These are phyloP conservation scores for Pollenia angustigena DNA, from an alignment of 2,888 invertebrate species.

Conservation along the genomic window DNA sequence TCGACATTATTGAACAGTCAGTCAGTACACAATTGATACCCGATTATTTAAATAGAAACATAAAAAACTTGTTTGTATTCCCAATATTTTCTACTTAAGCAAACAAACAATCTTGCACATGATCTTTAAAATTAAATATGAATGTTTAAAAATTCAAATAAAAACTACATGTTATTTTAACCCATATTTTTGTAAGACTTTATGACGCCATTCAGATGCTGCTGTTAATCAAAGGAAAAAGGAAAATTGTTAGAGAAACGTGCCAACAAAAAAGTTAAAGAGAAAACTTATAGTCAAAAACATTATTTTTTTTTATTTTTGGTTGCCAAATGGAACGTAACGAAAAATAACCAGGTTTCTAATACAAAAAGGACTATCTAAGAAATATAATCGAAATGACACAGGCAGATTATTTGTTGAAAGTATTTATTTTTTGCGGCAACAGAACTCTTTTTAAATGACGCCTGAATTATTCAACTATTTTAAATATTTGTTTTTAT, in stretches of 20 bases:
- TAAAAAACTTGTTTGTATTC: too few species aligned
- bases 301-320: constrained; percentile 21
- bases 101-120: background rate
- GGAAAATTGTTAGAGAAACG: constrained; percentile 34
- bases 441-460: background rate
- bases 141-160: background rate
- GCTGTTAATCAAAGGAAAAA: constrained; percentile 17
- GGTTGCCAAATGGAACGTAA: constrained; percentile 51
- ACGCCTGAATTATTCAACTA: constrained; percentile 17
- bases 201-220: constrained; percentile 47
- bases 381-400: constrained; percentile 16
- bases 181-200: constrained; percentile 65
- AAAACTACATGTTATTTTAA: constrained; percentile 47
- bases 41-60: too few species aligned
- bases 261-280: constrained; percentile 31
- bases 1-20: too few species aligned
- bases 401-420: constrained; percentile 23
- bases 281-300: constrained; percentile 2
- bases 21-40: too few species aligned
- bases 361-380: background rate
- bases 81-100: background rate
- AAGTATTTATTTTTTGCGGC: constrained; percentile 19
- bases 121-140: background rate
- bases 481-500: background rate
- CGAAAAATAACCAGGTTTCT: constrained; percentile 7